These are phyloP conservation scores for Chrysodeixis includens DNA, from an alignment of 2,888 invertebrate species.

Conservation along the genomic window DNA sequence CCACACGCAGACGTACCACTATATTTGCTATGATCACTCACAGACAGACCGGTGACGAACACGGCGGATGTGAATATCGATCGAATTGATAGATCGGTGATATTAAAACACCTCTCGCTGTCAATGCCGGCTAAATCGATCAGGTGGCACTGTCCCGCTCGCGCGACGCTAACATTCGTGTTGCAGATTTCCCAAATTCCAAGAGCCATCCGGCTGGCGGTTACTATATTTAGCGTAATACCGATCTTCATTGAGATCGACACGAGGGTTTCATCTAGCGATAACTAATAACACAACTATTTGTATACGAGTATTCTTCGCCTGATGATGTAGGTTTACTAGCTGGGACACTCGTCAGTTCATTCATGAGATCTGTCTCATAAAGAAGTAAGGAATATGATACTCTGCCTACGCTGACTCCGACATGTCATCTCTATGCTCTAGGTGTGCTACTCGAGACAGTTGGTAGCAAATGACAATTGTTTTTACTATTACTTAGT, in stretches of 20 bases:
- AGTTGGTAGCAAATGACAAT: not conserved
- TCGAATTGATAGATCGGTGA: slow-evolving; percentile 64
- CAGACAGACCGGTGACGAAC: slow-evolving; percentile 53
- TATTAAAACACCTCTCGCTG: slow-evolving; percentile 60
- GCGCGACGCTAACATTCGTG: slow-evolving; percentile 39
- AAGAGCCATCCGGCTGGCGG: slow-evolving; percentile 57
- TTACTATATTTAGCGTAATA: slow-evolving; percentile 64
- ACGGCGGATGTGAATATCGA: slow-evolving; percentile 55
- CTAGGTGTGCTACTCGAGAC: not conserved
- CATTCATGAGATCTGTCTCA: slow-evolving; percentile 18
- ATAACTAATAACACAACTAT: slow-evolving; percentile 41
- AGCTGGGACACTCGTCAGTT: slow-evolving; percentile 23
- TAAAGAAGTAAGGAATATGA: not conserved
- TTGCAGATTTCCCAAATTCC: slow-evolving; percentile 64
- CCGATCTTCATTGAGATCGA: slow-evolving; percentile 55
- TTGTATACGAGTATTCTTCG: slow-evolving; percentile 15
- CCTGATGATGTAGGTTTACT: slow-evolving; percentile 27
- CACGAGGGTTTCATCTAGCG: slow-evolving; percentile 50
- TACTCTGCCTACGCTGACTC: not conserved
- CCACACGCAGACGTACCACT: slow-evolving; percentile 64
- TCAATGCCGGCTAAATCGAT: slow-evolving; percentile 65
- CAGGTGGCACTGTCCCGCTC: slow-evolving; percentile 55
- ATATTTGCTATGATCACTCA: slow-evolving; percentile 57
- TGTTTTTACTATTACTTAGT: no score
- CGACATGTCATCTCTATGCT: not conserved